These are phyloP conservation scores for Nephotettix cincticeps DNA, from an alignment of 1,140 invertebrate genomes.

Conservation along the genomic window DNA sequence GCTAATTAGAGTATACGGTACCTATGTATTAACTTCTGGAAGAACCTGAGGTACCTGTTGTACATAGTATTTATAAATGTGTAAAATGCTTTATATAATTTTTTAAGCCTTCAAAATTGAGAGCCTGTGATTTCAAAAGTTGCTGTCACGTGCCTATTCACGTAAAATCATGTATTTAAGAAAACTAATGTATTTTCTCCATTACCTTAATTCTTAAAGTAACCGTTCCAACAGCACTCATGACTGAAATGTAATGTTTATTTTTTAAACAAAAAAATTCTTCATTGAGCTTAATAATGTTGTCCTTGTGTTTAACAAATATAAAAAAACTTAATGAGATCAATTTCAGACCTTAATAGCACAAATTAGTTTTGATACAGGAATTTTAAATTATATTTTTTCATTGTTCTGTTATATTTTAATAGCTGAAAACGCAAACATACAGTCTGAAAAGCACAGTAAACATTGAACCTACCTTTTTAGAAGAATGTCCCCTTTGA, in stretches of 20 bases:
- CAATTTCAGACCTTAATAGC: too few species aligned
- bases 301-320: too few species aligned
- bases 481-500: too few species aligned
- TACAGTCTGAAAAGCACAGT: too few species aligned
- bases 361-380: too few species aligned
- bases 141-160: not conserved
- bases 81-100: not conserved
- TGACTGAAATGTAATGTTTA: not conserved
- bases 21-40: not conserved
- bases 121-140: not conserved
- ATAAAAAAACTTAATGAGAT: too few species aligned
- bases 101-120: not conserved
- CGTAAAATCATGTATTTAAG: not conserved
- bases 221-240: not conserved
- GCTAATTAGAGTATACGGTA: too few species aligned
- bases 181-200: not conserved
- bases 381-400: too few species aligned
- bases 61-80: conserved; percentile 5
- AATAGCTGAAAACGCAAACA: too few species aligned
- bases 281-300: too few species aligned
- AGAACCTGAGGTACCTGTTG: not conserved
- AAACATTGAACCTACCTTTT: too few species aligned
- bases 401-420: too few species aligned
- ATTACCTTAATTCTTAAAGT: not conserved
- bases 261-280: not conserved